Conservation (phyloP, 2,113 vertebrate species). For the Muntiacus reevesi region DNA sequence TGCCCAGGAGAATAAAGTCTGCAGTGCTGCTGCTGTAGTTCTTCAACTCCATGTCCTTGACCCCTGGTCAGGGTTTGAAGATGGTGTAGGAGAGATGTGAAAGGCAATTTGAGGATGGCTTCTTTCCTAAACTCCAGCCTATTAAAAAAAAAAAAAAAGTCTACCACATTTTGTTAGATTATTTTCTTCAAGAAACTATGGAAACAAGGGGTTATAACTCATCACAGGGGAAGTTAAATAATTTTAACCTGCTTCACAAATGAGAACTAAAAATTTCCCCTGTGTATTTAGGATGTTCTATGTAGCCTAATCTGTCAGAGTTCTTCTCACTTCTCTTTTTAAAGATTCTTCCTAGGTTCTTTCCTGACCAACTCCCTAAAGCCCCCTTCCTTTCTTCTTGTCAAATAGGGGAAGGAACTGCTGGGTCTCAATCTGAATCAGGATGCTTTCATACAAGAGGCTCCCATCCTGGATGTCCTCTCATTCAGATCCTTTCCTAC, state of each 20-base stretch:
- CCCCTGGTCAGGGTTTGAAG: background rate
- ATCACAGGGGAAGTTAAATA: background rate
- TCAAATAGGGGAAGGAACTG: background rate
- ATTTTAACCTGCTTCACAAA: background rate
- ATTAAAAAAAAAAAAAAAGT: background rate
- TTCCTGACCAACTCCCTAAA: background rate
- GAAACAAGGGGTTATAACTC: background rate
- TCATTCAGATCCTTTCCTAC: background rate
- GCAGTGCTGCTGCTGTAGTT: constrained; percentile 32
- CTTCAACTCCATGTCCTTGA: background rate
- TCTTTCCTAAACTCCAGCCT: background rate
- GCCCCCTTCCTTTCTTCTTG: background rate
- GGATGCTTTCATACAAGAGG: background rate
- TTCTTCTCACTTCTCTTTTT: background rate
- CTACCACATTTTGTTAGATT: background rate
- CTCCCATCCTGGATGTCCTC: background rate
- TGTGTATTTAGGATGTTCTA: background rate
- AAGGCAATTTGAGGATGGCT: background rate
- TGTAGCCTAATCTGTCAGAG: background rate
- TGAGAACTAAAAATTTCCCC: background rate
- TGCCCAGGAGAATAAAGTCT: constrained; percentile 53
- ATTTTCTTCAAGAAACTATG: background rate
- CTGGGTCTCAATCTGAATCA: background rate
- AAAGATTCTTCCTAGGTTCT: background rate
- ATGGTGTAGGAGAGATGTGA: background rate